Evolutionary conservation across 1,140 invertebrate genomes (phyloP), one percentile per base, ranked within the genome.

Genomic region (Dysdera silvatica): DNA sequence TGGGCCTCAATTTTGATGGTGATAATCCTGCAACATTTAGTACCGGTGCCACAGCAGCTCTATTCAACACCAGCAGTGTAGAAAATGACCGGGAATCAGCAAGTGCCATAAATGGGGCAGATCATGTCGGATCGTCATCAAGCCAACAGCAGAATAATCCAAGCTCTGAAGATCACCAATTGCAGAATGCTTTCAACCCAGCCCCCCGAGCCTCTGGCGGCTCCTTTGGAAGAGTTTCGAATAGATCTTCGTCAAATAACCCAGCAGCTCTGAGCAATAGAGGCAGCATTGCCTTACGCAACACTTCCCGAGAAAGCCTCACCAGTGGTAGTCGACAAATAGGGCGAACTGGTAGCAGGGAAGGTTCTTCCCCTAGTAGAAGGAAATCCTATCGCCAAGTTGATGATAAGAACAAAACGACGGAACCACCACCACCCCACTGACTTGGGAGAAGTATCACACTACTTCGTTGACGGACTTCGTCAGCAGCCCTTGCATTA

Each of bases 351-450:
- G 52, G 45, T 23, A 58, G 49, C 20, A 32, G 53, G 14, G 63
- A 53, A n/a, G 58, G 54, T 41, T 55, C 68, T 8, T 65, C 68
- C 12, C 65, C 65, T 28, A 56, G 66, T 23, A 61, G 69, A 14
- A 56, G 69, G 37, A 70, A 70, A 66, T 45, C 68, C 40, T 33
- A 57, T 35, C 56, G 69, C 5, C 67, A 68, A 35, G 54, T 69
- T 20, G 68, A 69, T 60, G 68, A 67, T 68, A 61, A 67, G 23
- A 68, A 68, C 51, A 68, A 70, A 67, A 61, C 67, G n/a, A 68
- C 58, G 51, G 69, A 70, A 31, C 69, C 69, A 14, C 69, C 69
- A 20, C 69, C 67, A n/a, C 69, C 67, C 18, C 67, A 70, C 45
- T 69, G 67, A 69, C 54, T 53, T 31, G 16, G 24, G 24, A 18